Percentiles rank a stretch among this genome's conserved stretches.
These are phyloP conservation scores for Aplysia californica DNA, from an alignment of 1,140 invertebrate genomes.

Conservation along the genomic window DNA sequence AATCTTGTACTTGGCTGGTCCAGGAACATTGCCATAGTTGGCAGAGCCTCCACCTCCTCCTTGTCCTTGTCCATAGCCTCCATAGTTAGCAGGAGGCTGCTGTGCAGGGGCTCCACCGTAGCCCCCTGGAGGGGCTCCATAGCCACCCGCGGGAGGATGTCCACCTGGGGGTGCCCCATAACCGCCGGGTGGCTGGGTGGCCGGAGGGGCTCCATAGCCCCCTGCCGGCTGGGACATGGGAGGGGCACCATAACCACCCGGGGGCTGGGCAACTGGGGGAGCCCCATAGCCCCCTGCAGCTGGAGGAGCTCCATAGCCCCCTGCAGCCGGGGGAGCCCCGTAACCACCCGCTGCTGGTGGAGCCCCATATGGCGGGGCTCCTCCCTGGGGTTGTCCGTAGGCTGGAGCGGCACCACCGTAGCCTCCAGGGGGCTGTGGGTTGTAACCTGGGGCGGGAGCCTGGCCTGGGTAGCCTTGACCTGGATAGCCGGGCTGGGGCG, in stretches of 20 bases:
- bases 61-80: constrained; percentile 16
- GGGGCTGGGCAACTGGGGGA: constrained; percentile 7
- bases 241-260: background rate
- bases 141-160: constrained; percentile 1
- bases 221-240: no score
- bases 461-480: constrained; percentile 16
- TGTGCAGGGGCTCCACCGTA: background rate
- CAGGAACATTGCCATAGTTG: constrained; percentile 7
- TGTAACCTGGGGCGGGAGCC: constrained; percentile 8
- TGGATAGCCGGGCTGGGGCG: constrained; percentile 31
- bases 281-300: constrained; percentile 16
- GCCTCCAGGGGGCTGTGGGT: constrained; percentile 17
- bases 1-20: background rate
- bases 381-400: constrained; percentile 22
- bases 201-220: constrained; percentile 21
- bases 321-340: constrained; percentile 20
- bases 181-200: no score
- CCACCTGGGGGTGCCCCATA: constrained; percentile 24
- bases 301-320: constrained; percentile 4
- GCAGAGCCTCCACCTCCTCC: background rate
- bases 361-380: constrained; percentile 18
- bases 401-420: constrained; percentile 29
- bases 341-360: constrained; percentile 29
- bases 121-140: background rate
- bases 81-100: background rate